Percentiles rank a stretch among this genome's conserved stretches.
These are phyloP conservation scores for Zaprionus vittiger DNA, from an alignment of 1,140 invertebrate species.

Conservation along the genomic window DNA sequence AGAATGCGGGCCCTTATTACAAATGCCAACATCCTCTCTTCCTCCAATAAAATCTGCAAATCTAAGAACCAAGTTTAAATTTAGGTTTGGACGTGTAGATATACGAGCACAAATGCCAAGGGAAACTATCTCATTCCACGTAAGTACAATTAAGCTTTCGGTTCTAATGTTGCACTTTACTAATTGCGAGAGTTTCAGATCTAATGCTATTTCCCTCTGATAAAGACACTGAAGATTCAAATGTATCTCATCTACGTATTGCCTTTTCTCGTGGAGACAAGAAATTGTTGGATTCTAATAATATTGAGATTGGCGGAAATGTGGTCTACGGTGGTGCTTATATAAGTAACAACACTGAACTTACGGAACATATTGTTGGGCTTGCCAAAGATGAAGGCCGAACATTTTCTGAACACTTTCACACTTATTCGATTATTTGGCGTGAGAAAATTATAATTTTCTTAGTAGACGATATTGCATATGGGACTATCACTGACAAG, in stretches of 20 bases:
- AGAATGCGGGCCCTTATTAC: not conserved
- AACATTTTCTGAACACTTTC: constrained; percentile 86
- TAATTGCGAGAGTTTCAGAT: constrained; percentile 24
- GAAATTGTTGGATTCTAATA: not conserved
- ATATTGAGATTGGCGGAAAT: not conserved
- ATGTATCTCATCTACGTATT: constrained; percentile 29
- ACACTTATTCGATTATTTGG: constrained; percentile 88
- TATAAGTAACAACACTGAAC: not conserved
- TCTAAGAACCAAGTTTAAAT: constrained; percentile 10
- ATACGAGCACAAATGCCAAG: constrained; percentile 23
- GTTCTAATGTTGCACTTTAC: not conserved
- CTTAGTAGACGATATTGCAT: constrained; percentile 85
- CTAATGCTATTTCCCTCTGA: constrained; percentile 9
- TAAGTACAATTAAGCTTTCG: constrained; percentile 15
- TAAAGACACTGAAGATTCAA: too few relatives aligned
- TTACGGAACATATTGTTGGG: not conserved
- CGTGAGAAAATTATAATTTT: constrained; percentile 85
- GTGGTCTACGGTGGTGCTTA: constrained; percentile 24
- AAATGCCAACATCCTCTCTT: not conserved
- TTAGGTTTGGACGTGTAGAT: constrained; percentile 46
- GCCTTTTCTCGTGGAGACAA: constrained; percentile 33
- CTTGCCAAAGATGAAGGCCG: not conserved
- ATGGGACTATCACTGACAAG: constrained; percentile 41
- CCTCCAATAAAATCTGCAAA: constrained; percentile 13
- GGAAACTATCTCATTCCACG: constrained; percentile 41